phyloP scores from a whole-genome alignment of 1,140 invertebrate genomes.

The Brachystomella parvula region DNA sequence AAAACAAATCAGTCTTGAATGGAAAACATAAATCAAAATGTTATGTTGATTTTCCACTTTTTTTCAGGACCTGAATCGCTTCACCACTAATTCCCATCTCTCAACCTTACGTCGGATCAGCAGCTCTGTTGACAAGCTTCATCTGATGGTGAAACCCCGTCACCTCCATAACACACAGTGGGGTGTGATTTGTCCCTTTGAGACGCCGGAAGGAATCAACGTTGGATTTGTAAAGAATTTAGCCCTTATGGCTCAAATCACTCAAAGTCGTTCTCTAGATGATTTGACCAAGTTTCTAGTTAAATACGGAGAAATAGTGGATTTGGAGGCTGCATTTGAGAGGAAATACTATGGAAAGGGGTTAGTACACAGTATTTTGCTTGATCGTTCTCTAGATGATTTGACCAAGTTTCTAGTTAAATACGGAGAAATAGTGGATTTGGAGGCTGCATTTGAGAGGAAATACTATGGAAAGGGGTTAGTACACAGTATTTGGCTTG shows the following conservation, averaged over 20 bases:
- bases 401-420: constrained; percentile 90
- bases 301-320: constrained; percentile 95
- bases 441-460: constrained; percentile 71
- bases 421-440: constrained; percentile 99
- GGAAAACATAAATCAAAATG: neutral
- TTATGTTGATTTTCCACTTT: neutral
- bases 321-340: constrained; percentile 83
- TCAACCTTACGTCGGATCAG: constrained; percentile 94
- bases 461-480: neutral
- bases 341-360: neutral
- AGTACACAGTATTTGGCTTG: constrained; percentile 60
- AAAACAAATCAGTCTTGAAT: neutral
- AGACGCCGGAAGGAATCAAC: constrained; percentile 90
- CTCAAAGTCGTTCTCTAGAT: constrained; percentile 91
- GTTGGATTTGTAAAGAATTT: constrained; percentile 95
- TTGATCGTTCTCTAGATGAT: constrained; percentile 89
- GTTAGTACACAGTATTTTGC: constrained; percentile 54
- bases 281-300: constrained; percentile 96
- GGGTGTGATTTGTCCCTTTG: constrained; percentile 94
- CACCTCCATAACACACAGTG: constrained; percentile 93
- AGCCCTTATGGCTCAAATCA: constrained; percentile 98
- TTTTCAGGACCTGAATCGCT: constrained; percentile 72
- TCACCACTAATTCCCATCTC: constrained; percentile 94
- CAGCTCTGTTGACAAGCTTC: constrained; percentile 95
- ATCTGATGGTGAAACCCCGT: constrained; percentile 92